Conservation (phyloP, 1,140 invertebrate species). For the Sarcophaga peregrina region DNA sequence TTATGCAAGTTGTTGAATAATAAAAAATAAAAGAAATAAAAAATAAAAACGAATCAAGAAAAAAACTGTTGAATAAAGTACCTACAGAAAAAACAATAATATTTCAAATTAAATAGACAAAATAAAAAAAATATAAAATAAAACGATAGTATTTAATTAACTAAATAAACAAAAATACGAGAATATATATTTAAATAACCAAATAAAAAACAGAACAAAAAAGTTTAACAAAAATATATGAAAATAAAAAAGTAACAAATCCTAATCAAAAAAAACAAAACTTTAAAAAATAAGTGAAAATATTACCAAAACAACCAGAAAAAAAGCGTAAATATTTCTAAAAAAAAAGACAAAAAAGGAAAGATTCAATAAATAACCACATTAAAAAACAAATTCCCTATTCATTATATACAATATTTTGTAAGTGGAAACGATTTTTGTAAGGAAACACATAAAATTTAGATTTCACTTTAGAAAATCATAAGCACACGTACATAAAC, state of each 20-base stretch:
- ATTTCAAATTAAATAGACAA: slow-evolving; percentile 10
- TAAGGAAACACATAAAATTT: no score
- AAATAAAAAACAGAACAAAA: neutral
- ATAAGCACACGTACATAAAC: no score
- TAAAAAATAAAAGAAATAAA: neutral
- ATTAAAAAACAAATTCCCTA: no score
- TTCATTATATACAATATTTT: no score
- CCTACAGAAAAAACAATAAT: slow-evolving; percentile 41
- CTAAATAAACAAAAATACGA: neutral
- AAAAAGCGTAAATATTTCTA: slow-evolving; percentile 42
- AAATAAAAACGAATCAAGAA: neutral
- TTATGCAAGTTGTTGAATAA: slow-evolving; percentile 22
- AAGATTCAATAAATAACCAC: neutral
- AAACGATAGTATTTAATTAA: slow-evolving; percentile 27
- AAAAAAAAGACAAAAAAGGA: neutral
- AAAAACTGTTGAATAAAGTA: slow-evolving; percentile 38
- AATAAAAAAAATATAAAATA: slow-evolving; percentile 15
- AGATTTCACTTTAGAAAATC: no score
- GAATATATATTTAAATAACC: neutral
- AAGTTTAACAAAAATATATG: neutral
- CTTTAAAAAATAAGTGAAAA: slow-evolving; percentile 30
- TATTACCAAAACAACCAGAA: slow-evolving; percentile 33
- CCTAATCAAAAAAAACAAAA: slow-evolving; percentile 2
- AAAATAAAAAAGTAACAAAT: neutral
- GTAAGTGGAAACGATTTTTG: no score